Evolutionary conservation across 2,888 invertebrate genomes (phyloP), one percentile per base, ranked within the genome.

Genomic region (Allygus modestus): DNA sequence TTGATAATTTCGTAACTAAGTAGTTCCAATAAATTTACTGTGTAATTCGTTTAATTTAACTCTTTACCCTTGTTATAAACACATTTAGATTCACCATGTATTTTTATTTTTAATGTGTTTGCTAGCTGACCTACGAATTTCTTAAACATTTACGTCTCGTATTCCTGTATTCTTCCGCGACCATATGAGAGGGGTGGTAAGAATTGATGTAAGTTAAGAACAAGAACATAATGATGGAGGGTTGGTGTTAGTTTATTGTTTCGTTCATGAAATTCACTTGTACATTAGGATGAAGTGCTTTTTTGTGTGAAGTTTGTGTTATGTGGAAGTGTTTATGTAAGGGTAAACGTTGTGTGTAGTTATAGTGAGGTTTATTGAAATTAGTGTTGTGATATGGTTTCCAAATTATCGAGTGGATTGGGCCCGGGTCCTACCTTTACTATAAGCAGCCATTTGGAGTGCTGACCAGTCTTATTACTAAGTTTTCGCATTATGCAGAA

Each of bases 401-500:
- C 75, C 65, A 84, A 84, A 81, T 83, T 86, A 84, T 77, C 81
- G 83, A 85, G 86, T 87, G 85, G 86, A 82, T 79, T 85, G 82
- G 87, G 84, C 85, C 86, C 86, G 81, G 86, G 86, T 87, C 87
- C 86, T 86, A 84, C 86, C 85, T 86, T 84, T 87, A 83, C 77
- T 41, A 82, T 84, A 71, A 84, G 79, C 84, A 85, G 86, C 86
- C 86, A 85, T 86, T 86, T 86, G 86, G 84, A 82, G 85, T 85
- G 86, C 85, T 87, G 86, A 86, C 86, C 85, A 61, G 65, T 83
- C 84, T 83, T 69, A 81, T 85, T 79, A 61, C 31, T 20, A 81
- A 54, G 77, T 82, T 61, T 71, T 79, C 85, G 86, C 85, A 90
- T 88, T 87, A 92, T 92, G 91, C 91, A 92, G 90, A 92, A 92